Base-by-base conservation (phyloP, 2,888 invertebrate species). In the Epiperipatus broadwayi region DNA sequence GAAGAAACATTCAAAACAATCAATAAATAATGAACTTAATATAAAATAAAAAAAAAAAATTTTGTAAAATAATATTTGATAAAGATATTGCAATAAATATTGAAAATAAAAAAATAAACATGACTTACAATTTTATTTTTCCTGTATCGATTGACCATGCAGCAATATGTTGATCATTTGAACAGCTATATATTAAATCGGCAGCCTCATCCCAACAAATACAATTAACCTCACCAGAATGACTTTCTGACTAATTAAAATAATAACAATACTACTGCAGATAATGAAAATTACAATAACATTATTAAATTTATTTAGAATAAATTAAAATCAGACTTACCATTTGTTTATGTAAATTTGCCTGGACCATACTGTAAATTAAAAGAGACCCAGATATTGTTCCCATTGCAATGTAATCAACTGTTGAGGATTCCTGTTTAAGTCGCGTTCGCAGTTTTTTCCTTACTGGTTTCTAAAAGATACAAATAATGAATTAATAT, bases 331-430 rank as follows among this genome's bases (percentile, higher is more conserved):
- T 3, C 16, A 16, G 20, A 43, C 49, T 46, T 46, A 58, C 57
- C 52, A 61, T 41, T 31, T 55, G 52, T 45, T 52, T 68, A 48
- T 72, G 69, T 18, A 76, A 58, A 55, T 70, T 69, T 15, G 70
- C 73, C 55, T 71, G 70, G 3, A 67, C 58, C 19, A 75, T 62
- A 34, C 75, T 75, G 54, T 78, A 83, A 43, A 80, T 56, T 21
- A 77, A 61, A 37, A 83, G 63, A 45, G 68, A 68, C 36, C 83
- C 81, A 48, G 69, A 70, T 2, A 66, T 65, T 15, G 78, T 78
- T 35, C 81, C 81, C 54, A 83, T 61, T 1, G 71, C 75, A 52
- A 81, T 61, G 46, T 72, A 42, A 18, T 52, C 49, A 19, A 52
- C n/a, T n/a, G n/a, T n/a, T n/a, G n/a, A n/a, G n/a, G n/a, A n/a